These are phyloP conservation scores for Esox niger DNA, from an alignment of 2,113 vertebrate genomes.

Conservation along the genomic window DNA sequence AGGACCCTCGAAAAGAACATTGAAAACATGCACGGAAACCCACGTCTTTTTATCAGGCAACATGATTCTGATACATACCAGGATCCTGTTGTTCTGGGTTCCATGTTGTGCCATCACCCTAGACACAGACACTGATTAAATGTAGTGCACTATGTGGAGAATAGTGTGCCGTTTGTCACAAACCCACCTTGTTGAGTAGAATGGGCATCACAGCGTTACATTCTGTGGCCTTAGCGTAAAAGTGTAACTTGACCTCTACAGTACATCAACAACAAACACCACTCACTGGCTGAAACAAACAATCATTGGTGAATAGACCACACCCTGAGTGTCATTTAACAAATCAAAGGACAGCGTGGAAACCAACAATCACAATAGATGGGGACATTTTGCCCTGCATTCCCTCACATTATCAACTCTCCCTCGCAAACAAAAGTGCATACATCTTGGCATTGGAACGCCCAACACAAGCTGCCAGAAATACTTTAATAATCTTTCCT, in stretches of 20 bases:
- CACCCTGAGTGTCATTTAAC: not conserved
- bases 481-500: not conserved
- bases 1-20: not conserved
- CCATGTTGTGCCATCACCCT: not conserved
- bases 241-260: not conserved
- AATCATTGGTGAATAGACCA: not conserved
- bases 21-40: not conserved
- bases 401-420: not conserved
- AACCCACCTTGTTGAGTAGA: not conserved
- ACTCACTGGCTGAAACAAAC: conserved; percentile 1
- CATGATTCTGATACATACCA: not conserved
- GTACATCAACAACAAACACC: not conserved
- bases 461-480: not conserved
- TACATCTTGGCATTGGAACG: not conserved
- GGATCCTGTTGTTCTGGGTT: not conserved
- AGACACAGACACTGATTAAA: too few relatives aligned
- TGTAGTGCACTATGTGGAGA: too few relatives aligned
- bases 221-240: not conserved
- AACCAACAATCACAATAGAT: too few relatives aligned
- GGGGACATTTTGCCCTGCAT: not conserved
- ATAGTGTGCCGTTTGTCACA: too few relatives aligned
- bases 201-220: not conserved
- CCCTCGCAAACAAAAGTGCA: not conserved
- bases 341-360: not conserved
- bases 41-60: not conserved